These are phyloP conservation scores for Tricholaema leucomelas DNA, from an alignment of 2,113 vertebrate species.

Conservation along the genomic window DNA sequence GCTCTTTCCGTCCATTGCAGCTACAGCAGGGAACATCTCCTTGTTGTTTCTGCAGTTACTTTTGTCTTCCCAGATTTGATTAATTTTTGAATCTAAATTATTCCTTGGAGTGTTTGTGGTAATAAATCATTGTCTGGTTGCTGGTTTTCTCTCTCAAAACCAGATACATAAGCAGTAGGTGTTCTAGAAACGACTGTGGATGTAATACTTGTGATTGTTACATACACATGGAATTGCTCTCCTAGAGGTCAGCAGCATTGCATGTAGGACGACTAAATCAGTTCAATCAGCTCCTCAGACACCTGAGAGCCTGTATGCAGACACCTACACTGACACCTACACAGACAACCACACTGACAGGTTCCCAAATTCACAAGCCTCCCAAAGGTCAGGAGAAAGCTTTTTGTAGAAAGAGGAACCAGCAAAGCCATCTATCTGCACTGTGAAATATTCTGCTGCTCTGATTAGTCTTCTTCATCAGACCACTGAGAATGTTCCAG, in stretches of 20 bases:
- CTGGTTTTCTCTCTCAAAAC: background rate
- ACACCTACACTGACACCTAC: no score
- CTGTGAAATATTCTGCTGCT: background rate
- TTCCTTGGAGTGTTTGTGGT: background rate
- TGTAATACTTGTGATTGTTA: background rate
- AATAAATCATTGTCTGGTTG: background rate
- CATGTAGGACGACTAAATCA: background rate
- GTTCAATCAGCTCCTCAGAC: background rate
- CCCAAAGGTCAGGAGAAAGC: background rate
- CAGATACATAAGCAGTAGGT: background rate
- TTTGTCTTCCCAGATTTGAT: background rate
- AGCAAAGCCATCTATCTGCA: background rate
- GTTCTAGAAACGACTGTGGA: background rate
- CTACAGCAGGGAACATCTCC: background rate
- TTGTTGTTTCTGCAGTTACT: background rate
- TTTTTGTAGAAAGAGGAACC: background rate
- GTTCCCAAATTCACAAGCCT: background rate
- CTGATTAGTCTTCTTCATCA: background rate
- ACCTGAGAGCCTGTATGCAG: background rate
- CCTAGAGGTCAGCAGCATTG: background rate
- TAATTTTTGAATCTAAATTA: background rate
- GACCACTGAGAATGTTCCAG: background rate
- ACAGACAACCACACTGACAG: background rate
- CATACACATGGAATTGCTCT: fast-evolving
- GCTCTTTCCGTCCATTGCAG: background rate